Evolutionary conservation across 2,797 vertebrate genomes (phyloP), one percentile per base, ranked within the genome.

Genomic region (Delichon dasypus): DNA sequence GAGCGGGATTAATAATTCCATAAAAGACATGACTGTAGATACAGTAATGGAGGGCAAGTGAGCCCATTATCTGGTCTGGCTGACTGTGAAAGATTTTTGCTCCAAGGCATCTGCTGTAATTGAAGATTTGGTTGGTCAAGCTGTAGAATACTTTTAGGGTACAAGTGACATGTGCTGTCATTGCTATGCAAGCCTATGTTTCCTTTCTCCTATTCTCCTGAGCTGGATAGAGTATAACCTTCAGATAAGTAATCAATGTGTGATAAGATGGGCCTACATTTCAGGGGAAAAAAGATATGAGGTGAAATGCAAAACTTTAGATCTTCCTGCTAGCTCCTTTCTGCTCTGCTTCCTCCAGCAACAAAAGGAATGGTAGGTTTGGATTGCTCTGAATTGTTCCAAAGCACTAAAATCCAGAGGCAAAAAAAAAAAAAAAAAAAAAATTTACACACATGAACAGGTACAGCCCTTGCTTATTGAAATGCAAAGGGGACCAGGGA

Each of bases 61-160:
- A 82, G 84, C 58, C 61, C 17, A 3, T 90, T 84, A 54, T 58
- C 54, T 4, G 2, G 17, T 81, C 67, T 81, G 72, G 30, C 42
- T 88, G 66, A 30, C 54, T 91, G 25, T 20, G 92, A 82, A 87
- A 81, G 40, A 36, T 34, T 74, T 82, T 86, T 92, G 26, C 88
- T 95, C 80, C 45, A 25, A 61, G 88, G 76, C 45, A 62, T 72
- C 62, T 64, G 19, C 22, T 60, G 58, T 81, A 95, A 94, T 76
- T 91, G 72, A 77, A 76, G 92, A 92, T 86, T 81, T 83, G 64
- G 32, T 80, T 92, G 79, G 68, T 81, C 68, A 91, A 89, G 51
- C 70, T 78, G 51, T 93, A 89, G 86, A 78, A 76, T 29, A 27
- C 45, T 80, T 90, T 44, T 5, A 64, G 67, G 89, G 32, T 80